Evolutionary conservation across 2,113 vertebrate species (phyloP).

Genomic region (Columba livia): DNA sequence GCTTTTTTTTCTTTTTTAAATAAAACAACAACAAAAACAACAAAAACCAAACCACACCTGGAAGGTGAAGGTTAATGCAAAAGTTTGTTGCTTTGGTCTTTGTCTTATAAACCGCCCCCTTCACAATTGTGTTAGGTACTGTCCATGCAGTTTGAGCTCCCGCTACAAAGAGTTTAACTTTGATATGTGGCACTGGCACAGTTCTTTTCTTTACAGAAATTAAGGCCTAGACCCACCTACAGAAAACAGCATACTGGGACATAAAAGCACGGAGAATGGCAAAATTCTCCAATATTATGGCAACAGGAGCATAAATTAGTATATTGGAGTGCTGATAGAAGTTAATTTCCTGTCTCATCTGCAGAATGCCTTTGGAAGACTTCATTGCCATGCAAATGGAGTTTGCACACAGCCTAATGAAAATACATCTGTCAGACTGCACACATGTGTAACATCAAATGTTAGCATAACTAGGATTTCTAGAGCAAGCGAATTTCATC

Average conservation of each 20-base stretch:
- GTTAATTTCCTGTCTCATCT: not conserved
- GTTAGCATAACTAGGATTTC: slow-evolving; percentile 7
- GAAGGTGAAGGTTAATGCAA: not conserved
- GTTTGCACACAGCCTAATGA: not conserved
- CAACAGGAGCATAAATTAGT: not conserved
- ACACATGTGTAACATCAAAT: not conserved
- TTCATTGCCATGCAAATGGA: slow-evolving; percentile 50
- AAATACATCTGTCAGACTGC: slow-evolving; percentile 25
- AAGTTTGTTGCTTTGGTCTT: not conserved
- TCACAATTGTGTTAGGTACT: not conserved
- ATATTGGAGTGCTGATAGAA: not conserved
- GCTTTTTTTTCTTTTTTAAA: not conserved
- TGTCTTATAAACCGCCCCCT: not conserved
- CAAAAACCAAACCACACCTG: not conserved
- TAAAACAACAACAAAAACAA: too few relatives aligned
- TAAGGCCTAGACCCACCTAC: not conserved
- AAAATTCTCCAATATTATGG: not conserved
- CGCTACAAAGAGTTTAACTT: not conserved
- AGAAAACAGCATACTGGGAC: not conserved
- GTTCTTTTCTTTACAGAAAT: not conserved
- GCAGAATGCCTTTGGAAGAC: not conserved
- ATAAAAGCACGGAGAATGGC: not conserved
- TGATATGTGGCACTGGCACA: not conserved
- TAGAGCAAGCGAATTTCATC: not conserved
- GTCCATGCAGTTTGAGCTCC: not conserved